Evolutionary conservation across 2,797 vertebrate genomes (phyloP).

Genomic region (Florisuga fusca): DNA sequence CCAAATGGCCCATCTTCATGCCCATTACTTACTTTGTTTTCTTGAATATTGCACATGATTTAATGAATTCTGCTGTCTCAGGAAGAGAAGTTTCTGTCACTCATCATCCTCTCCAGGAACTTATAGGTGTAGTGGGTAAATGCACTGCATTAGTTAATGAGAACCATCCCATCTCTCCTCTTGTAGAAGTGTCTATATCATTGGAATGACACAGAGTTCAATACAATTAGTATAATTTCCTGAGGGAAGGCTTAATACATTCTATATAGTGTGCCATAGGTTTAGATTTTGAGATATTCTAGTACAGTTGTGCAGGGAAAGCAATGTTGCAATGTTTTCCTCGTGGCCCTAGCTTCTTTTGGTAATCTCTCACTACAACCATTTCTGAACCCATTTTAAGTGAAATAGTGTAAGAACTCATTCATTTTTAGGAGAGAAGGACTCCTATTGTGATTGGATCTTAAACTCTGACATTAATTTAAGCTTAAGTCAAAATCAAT

Average conservation of each 20-base stretch:
- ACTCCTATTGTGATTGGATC: neutral
- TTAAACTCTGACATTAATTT: neutral
- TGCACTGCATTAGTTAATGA: neutral
- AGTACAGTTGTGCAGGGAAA: neutral
- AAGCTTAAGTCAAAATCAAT: neutral
- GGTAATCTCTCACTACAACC: neutral
- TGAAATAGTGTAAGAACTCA: neutral
- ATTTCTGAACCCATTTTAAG: neutral
- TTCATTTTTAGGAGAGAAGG: rapidly evolving
- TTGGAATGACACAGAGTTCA: neutral
- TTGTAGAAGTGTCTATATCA: neutral
- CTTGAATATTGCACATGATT: neutral
- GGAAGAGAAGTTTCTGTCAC: neutral
- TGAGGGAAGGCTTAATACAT: neutral
- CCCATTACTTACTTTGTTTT: neutral
- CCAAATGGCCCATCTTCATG: neutral
- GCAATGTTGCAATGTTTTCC: neutral
- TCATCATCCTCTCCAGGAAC: neutral
- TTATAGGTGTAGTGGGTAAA: neutral
- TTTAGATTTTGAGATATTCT: neutral
- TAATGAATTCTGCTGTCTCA: neutral
- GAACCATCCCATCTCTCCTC: neutral
- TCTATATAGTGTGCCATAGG: neutral
- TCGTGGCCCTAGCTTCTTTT: neutral
- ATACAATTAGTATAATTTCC: neutral